Percentiles rank a stretch among this genome's conserved stretches.
Conservation (phyloP, 1,140 invertebrate genomes). For the Neomicropteryx cornuta region DNA sequence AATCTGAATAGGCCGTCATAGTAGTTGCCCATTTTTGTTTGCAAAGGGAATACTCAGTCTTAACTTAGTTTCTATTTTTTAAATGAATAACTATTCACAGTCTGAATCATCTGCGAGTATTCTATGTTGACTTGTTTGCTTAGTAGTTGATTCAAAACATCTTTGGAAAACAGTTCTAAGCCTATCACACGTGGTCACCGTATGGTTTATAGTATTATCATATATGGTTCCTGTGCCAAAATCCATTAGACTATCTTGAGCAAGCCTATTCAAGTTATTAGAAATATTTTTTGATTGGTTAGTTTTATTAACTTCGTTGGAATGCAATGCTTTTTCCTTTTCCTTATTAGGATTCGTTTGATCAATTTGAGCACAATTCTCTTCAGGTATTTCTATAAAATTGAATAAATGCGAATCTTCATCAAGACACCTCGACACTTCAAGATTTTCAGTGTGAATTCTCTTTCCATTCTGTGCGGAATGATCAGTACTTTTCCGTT, state of each 20-base stretch:
- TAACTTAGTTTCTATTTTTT: no score
- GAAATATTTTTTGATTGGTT: constrained; percentile 9
- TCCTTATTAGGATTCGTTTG: constrained; percentile 7
- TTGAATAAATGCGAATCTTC: constrained; percentile 37
- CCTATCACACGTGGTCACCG: constrained; percentile 26
- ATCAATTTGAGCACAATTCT: constrained; percentile 5
- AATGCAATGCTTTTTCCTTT: constrained; percentile 9
- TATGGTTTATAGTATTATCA: constrained; percentile 38
- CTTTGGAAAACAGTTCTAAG: constrained; percentile 44
- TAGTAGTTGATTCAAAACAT: constrained; percentile 57
- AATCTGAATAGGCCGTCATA: no score
- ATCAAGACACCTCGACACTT: constrained; percentile 27
- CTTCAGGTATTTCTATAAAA: constrained; percentile 30
- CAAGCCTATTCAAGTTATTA: no score
- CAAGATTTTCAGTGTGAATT: constrained; percentile 26
- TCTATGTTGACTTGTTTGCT: constrained; percentile 38
- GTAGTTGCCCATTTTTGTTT: no score
- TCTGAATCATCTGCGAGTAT: constrained; percentile 52
- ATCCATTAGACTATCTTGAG: constrained; percentile 18
- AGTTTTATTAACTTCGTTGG: constrained; percentile 7
- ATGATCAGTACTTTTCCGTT: constrained; percentile 22
- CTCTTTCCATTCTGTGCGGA: constrained; percentile 19
- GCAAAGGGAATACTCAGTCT: no score
- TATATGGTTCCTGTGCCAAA: no score
- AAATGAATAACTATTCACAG: constrained; percentile 26